Conservation (phyloP, 2,888 invertebrate genomes). For the Acleris literana region DNA sequence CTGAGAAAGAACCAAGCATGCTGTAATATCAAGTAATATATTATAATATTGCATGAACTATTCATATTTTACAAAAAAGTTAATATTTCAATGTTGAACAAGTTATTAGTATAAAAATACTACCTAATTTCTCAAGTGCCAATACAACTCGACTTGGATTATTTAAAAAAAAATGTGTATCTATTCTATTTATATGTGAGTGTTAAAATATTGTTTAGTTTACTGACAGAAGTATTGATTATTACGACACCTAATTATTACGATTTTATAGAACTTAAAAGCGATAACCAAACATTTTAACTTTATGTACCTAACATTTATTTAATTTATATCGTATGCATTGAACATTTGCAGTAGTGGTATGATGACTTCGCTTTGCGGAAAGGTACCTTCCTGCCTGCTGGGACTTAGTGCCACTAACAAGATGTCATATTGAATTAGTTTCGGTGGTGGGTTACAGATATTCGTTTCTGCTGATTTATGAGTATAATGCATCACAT, state of each 20-base stretch:
- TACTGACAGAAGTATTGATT: slow-evolving; percentile 1
- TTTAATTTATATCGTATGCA: slow-evolving; percentile 22
- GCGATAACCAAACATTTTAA: slow-evolving; percentile 12
- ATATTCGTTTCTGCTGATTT: slow-evolving; percentile 52
- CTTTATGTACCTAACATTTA: slow-evolving; percentile 22
- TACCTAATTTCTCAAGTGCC: not conserved
- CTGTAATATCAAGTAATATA: slow-evolving; percentile 1
- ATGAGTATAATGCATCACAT: slow-evolving; percentile 63
- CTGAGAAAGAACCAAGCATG: slow-evolving; percentile 13
- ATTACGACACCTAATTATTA: slow-evolving; percentile 11
- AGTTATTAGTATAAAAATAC: not conserved
- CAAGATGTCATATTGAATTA: slow-evolving; percentile 61
- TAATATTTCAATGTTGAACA: not conserved
- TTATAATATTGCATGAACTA: slow-evolving; percentile 24
- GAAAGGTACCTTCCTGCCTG: slow-evolving; percentile 84
- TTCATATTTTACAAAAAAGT: not conserved
- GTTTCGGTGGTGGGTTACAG: slow-evolving; percentile 72
- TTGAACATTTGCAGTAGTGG: slow-evolving; percentile 61
- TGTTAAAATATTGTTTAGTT: slow-evolving; percentile 8
- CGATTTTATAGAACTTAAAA: slow-evolving; percentile 4
- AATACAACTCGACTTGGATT: not conserved
- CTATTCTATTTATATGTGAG: not conserved
- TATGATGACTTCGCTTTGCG: slow-evolving; percentile 82
- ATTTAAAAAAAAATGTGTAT: not conserved
- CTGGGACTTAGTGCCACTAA: slow-evolving; percentile 79